phyloP scores from a whole-genome alignment of 2,113 vertebrate species.

The Anser brachyrhynchus region DNA sequence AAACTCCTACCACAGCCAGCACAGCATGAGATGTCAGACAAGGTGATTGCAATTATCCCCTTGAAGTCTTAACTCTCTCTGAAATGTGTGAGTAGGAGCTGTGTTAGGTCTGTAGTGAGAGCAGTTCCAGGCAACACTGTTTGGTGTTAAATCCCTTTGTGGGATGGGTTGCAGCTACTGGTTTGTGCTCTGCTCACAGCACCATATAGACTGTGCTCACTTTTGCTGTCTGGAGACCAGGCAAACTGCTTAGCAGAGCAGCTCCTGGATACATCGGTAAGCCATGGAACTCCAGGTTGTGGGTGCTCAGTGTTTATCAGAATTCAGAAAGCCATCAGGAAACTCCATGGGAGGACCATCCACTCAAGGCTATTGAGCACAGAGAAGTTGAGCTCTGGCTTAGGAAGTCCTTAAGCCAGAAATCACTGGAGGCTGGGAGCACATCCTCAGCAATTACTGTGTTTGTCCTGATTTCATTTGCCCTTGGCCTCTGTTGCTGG shows the following conservation, averaged over 20 bases:
- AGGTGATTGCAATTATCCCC: background rate
- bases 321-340: background rate
- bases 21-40: background rate
- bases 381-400: background rate
- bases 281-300: background rate
- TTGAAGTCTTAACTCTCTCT: background rate
- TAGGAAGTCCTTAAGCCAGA: conserved; percentile 27
- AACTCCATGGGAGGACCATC: background rate
- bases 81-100: background rate
- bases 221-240: background rate
- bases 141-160: background rate
- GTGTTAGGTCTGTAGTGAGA: rapidly evolving
- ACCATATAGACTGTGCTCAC: background rate
- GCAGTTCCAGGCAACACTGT: background rate
- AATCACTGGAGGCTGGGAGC: conserved; percentile 4
- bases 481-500: background rate
- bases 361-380: background rate
- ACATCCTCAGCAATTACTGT: background rate
- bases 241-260: background rate
- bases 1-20: background rate
- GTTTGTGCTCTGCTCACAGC: background rate
- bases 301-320: background rate
- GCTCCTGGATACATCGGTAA: rapidly evolving
- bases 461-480: background rate
- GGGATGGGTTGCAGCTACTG: background rate